Conservation (phyloP, 2,797 vertebrate species). For the Thalassophryne amazonica region DNA sequence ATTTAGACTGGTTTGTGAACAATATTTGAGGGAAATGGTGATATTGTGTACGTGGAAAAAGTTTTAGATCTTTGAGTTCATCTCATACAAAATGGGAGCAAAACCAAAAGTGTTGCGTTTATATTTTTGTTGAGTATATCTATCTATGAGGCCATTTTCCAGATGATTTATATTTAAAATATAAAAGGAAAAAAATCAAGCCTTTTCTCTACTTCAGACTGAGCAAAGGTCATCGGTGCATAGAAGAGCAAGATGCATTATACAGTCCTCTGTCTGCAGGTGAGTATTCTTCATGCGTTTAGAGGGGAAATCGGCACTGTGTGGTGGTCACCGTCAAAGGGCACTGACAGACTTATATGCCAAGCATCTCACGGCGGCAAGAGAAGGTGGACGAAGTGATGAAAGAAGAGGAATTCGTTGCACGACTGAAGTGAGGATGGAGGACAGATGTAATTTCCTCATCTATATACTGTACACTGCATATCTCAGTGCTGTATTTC, state of each 20-base stretch:
- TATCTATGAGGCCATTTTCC: too few species aligned
- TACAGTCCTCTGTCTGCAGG: conserved; percentile 35
- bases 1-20: too few species aligned
- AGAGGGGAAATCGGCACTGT: conserved; percentile 31
- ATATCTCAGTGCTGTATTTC: too few species aligned
- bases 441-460: too few species aligned
- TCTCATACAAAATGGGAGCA: too few species aligned
- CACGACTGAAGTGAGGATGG: conserved; percentile 40
- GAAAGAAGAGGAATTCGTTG: conserved; percentile 1
- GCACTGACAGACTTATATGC: conserved; percentile 19
- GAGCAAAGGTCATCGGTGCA: conserved; percentile 43
- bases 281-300: conserved; percentile 48
- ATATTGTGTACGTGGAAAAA: too few species aligned
- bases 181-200: not conserved
- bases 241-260: conserved; percentile 35
- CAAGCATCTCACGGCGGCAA: conserved; percentile 15
- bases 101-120: too few species aligned
- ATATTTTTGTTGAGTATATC: too few species aligned
- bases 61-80: too few species aligned
- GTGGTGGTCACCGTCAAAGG: conserved; percentile 24
- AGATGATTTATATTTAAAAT: not conserved
- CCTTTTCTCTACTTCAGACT: conserved; percentile 23
- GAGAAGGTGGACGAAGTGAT: conserved; percentile 32
- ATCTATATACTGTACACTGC: too few species aligned
- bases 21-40: too few species aligned